Conservation (phyloP, 2,797 vertebrate genomes). For the Onychomys arenicola region DNA sequence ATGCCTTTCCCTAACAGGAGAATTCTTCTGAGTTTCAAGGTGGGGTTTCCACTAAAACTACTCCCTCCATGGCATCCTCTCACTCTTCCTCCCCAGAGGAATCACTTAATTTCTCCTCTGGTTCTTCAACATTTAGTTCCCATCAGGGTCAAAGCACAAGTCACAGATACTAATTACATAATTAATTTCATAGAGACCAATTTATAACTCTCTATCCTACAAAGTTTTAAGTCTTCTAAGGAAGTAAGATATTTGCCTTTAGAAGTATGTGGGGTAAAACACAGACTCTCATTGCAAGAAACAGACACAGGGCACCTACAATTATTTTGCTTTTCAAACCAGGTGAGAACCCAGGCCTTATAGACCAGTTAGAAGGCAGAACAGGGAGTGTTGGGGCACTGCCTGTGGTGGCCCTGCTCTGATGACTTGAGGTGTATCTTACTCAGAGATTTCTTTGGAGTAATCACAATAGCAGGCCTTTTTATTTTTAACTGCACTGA, state of each 20-base stretch:
- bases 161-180: not conserved
- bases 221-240: conserved; percentile 27
- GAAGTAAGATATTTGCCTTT: not conserved
- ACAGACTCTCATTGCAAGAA: not conserved
- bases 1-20: not conserved
- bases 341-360: not conserved
- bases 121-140: not conserved
- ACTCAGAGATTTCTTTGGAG: conserved; percentile 11
- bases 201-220: not conserved
- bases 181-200: not conserved
- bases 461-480: not conserved
- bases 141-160: not conserved
- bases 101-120: not conserved
- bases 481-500: not conserved
- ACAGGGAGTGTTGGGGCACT: not conserved
- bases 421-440: not conserved
- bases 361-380: not conserved
- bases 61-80: not conserved
- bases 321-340: not conserved
- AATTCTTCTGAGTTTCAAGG: not conserved
- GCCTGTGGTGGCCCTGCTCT: not conserved
- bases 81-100: not conserved
- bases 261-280: not conserved
- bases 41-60: fast-evolving
- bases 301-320: not conserved